Conservation (phyloP, 2,797 vertebrate genomes). For the Vipera ursinii region DNA sequence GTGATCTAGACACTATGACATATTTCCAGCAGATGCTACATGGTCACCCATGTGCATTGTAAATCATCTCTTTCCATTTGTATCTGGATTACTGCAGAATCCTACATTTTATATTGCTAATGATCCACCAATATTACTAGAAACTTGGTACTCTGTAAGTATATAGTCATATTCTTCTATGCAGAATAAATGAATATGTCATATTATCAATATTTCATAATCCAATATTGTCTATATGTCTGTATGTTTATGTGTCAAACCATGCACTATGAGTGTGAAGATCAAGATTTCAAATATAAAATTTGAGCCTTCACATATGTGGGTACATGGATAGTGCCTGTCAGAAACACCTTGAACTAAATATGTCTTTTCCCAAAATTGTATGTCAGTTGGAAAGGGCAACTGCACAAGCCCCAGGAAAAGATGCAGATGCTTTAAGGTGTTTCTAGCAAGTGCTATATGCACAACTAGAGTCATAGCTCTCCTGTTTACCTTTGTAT, state of each 20-base stretch:
- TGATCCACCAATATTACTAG: neutral
- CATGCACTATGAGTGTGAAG: neutral
- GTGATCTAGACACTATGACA: neutral
- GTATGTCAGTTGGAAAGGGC: neutral
- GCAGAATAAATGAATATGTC: neutral
- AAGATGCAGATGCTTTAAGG: neutral
- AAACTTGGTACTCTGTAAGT: accelerated
- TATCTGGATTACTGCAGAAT: neutral
- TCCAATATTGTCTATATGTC: neutral
- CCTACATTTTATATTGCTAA: neutral
- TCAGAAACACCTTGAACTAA: neutral
- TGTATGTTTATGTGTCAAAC: neutral
- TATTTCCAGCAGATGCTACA: neutral
- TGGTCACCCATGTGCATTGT: neutral
- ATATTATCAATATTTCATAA: accelerated
- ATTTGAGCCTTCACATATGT: neutral
- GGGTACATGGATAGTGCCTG: neutral
- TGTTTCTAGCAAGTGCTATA: neutral
- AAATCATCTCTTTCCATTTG: neutral
- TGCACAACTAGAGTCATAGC: neutral
- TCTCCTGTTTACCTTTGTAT: neutral
- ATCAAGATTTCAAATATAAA: neutral
- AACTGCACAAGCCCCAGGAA: neutral
- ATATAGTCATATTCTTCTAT: neutral
- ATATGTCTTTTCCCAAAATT: neutral